Percentiles rank a stretch among this genome's conserved stretches.
Conservation (phyloP, 2,888 invertebrate genomes). For the Trichopoda pennipes region DNA sequence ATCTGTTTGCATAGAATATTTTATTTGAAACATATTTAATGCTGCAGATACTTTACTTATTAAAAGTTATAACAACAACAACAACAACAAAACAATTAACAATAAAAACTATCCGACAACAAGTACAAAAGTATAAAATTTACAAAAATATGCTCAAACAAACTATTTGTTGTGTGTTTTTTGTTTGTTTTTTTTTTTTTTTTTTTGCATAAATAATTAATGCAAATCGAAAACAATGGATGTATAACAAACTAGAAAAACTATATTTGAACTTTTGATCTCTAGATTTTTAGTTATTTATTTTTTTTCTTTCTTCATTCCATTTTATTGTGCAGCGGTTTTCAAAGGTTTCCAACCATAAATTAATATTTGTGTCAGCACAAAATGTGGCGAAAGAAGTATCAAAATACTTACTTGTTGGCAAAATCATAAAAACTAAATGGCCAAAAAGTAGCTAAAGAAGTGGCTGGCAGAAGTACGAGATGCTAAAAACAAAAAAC, state of each 20-base stretch:
- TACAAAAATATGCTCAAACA: slow-evolving; percentile 33
- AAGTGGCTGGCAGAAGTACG: background rate
- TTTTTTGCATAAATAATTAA: slow-evolving; percentile 42
- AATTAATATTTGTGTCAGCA: slow-evolving; percentile 22
- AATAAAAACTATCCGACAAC: slow-evolving; percentile 10
- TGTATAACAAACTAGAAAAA: slow-evolving; percentile 25
- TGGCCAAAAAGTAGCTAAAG: background rate
- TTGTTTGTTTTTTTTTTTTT: background rate
- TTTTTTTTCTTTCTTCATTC: too few relatives aligned
- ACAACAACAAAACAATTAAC: slow-evolving; percentile 46
- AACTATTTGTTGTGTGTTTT: too few relatives aligned
- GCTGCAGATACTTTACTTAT: slow-evolving; percentile 21
- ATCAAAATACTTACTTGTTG: background rate
- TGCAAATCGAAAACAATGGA: slow-evolving; percentile 43
- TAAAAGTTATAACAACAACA: slow-evolving; percentile 3
- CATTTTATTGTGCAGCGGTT: background rate
- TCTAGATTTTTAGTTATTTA: background rate
- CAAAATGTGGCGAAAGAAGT: slow-evolving; percentile 13
- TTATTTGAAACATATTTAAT: background rate
- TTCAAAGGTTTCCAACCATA: slow-evolving; percentile 39
- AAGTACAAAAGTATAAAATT: slow-evolving; percentile 22
- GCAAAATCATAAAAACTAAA: slow-evolving; percentile 7
- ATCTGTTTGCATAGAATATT: slow-evolving; percentile 45
- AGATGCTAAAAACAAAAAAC: background rate
- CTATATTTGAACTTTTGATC: slow-evolving; percentile 49